Evolutionary conservation across 92 coral and sea anemone genomes (phyloP), one percentile per base, ranked within the genome.

Genomic region (Phenganax marumi): DNA sequence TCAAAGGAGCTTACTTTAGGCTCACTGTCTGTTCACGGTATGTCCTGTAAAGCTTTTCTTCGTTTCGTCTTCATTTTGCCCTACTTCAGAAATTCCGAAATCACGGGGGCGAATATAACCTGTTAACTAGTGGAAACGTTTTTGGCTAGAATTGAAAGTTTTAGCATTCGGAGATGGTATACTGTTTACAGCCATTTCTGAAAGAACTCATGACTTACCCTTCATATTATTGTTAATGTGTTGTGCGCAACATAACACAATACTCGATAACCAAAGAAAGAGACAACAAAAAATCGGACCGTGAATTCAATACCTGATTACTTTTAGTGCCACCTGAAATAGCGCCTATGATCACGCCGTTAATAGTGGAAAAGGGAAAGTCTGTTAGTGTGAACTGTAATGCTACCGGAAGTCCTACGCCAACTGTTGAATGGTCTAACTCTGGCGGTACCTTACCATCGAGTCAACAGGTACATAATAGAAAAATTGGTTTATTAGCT

Each of bases 261-360:
- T 1, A 5, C 43, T 33, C 5, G 43, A 33, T 33, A 33, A 1
- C 43, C 3, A 33, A 33, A 2, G 43, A 33, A 33, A 33, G 43
- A 2, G 43, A 33, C 43, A 33, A 33, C 2, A 33, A 33, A 33
- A 33, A 33, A 33, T 33, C 43, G 43, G 43, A 33, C 43, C 43
- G 54, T 7, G 46, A 14, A 56, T 56, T 56, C 63, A 14, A 21
- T 25, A 43, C 47, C 33, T 77, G 48, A 51, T 6, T 25, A 53
- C 49, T 50, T 82, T 64, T 70, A 88, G 91, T 88, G 52, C 70
- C 88, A 24, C 88, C 91, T 0, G 22, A 11, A 17, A 78, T 88
- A 19, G 66, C 86, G 9, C 79, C 50, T 25, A 25, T 80, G 14
- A 6, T 51, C 5, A 2, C 18, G 10, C 78, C 71, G 17, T 8